phyloP scores from a whole-genome alignment of 1,140 invertebrate genomes.

The Anadara kagoshimensis region DNA sequence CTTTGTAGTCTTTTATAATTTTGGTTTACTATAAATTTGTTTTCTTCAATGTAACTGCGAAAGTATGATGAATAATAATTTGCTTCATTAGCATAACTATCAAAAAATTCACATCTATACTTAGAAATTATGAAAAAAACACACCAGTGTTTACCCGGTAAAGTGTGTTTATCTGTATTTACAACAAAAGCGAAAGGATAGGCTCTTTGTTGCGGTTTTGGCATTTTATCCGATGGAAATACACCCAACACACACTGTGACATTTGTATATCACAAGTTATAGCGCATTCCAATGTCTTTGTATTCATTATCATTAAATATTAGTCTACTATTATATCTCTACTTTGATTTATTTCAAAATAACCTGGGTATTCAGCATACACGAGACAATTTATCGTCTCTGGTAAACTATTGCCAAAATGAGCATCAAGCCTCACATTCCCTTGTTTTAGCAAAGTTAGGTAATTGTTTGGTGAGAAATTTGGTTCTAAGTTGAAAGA shows the following conservation, averaged over 20 bases:
- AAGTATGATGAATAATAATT: not conserved
- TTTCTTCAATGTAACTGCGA: not conserved
- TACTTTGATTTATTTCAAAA: slow-evolving; percentile 20
- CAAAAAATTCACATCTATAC: slow-evolving; percentile 23
- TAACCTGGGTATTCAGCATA: slow-evolving; percentile 12
- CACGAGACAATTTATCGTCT: slow-evolving; percentile 15
- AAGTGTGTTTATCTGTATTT: slow-evolving; percentile 2
- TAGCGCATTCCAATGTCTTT: not conserved
- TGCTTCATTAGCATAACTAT: slow-evolving; percentile 20
- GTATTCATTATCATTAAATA: not conserved
- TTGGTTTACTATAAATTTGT: not conserved
- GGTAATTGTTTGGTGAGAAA: slow-evolving; percentile 14
- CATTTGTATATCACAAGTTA: slow-evolving; percentile 7
- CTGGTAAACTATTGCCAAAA: slow-evolving; percentile 7
- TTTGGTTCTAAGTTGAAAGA: slow-evolving; percentile 4
- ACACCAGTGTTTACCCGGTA: slow-evolving; percentile 18
- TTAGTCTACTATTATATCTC: slow-evolving; percentile 21
- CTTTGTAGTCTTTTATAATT: slow-evolving; percentile 18
- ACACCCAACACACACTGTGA: not conserved
- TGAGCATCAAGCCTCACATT: slow-evolving; percentile 14
- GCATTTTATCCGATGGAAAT: slow-evolving; percentile 19
- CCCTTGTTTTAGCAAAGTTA: slow-evolving; percentile 21
- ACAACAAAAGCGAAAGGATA: slow-evolving; percentile 4
- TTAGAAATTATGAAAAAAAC: slow-evolving; percentile 5
- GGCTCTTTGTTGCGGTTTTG: not conserved